Conservation (phyloP, 2,797 vertebrate genomes). For the Macropodus opercularis region DNA sequence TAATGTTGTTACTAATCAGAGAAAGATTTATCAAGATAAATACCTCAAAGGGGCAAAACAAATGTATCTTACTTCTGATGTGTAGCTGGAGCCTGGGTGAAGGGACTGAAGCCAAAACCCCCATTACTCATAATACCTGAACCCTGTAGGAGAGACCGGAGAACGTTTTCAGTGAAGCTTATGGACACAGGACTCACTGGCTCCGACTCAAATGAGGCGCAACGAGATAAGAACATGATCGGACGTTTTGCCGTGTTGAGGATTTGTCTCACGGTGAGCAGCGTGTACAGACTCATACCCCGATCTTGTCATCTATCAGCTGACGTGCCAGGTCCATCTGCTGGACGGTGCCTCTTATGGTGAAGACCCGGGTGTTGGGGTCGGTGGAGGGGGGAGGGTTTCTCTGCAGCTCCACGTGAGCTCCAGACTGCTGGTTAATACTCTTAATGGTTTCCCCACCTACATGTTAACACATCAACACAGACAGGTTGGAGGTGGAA, state of each 20-base stretch:
- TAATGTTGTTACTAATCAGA: too few species aligned
- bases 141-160: conserved; percentile 76
- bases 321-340: conserved; percentile 95
- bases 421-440: conserved; percentile 97
- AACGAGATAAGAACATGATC: too few species aligned
- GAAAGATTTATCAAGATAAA: too few species aligned
- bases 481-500: too few species aligned
- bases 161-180: too few species aligned
- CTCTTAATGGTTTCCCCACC: conserved; percentile 98
- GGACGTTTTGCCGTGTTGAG: too few species aligned
- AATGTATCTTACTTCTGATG: conserved; percentile 99
- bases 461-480: conserved; percentile 62
- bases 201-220: too few species aligned
- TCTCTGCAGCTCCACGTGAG: conserved; percentile 95
- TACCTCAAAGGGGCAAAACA: too few species aligned
- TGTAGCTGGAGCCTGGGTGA: conserved; percentile 90
- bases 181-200: too few species aligned
- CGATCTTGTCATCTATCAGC: conserved; percentile 99
- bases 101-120: conserved; percentile 92
- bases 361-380: conserved; percentile 92
- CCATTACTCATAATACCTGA: conserved; percentile 90
- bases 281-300: conserved; percentile 73
- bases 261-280: too few species aligned
- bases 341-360: conserved; percentile 92
- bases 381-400: conserved; percentile 96